A percentile compares a stretch with the other conserved stretches of the same genome.
Evolutionary conservation across 2,888 invertebrate species (phyloP).

Genomic region (Diaprepes abbreviatus): DNA sequence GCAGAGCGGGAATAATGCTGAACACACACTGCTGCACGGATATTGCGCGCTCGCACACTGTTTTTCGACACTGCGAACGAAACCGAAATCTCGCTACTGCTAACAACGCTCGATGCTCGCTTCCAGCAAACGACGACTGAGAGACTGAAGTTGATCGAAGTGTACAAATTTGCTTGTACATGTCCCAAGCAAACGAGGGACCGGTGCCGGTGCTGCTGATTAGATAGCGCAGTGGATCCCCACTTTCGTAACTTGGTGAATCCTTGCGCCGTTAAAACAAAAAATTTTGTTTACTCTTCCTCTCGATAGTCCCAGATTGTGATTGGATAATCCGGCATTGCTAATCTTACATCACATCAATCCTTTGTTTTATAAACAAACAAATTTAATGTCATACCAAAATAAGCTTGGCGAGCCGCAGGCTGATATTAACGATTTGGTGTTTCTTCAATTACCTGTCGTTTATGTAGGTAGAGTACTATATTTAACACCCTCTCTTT

Average conservation of each 20-base stretch:
- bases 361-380: no score
- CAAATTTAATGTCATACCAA: no score
- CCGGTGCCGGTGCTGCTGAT: constrained; percentile 38
- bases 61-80: constrained; percentile 30
- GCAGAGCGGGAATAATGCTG: constrained; percentile 44
- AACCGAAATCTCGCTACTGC: constrained; percentile 24
- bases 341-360: background rate
- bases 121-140: constrained; percentile 30
- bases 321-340: constrained; percentile 3
- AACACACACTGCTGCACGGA: constrained; percentile 39
- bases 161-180: constrained; percentile 41
- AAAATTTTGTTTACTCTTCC: constrained; percentile 34
- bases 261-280: constrained; percentile 26
- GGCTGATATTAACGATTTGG: no score
- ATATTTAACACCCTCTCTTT: no score
- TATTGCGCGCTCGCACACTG: constrained; percentile 41
- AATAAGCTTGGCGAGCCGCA: no score
- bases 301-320: background rate
- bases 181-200: constrained; percentile 35
- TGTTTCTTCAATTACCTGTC: no score
- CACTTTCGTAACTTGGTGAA: constrained; percentile 29
- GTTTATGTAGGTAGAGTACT: no score
- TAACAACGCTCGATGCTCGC: constrained; percentile 1
- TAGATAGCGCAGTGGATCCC: constrained; percentile 47
- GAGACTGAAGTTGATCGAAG: constrained; percentile 41